Base-by-base conservation (phyloP, 2,797 vertebrate genomes). In the Sebastolobus alascanus region DNA sequence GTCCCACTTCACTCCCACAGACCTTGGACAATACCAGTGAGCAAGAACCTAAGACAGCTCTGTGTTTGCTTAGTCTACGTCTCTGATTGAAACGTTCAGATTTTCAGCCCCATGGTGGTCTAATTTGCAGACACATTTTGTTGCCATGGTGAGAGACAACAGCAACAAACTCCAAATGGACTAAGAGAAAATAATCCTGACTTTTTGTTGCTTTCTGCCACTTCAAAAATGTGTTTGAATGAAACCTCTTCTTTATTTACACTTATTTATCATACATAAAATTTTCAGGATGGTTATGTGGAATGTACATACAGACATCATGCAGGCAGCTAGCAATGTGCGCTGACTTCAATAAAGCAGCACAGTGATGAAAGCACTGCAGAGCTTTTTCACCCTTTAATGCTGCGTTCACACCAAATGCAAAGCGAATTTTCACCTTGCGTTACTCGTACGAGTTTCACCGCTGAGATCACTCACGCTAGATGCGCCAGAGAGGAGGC, bases 1-100 rank as follows among this genome's bases (percentile, higher is more conserved):
- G 4, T 59, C 37, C 29, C 22, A 72, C 25, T 27, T 83, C 18
- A 63, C 33, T 60, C 12, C 50, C 18, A 61, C 9, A 75, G n/a
- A 31, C 18, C 2, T 52, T 20, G 16, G 25, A 38, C 37, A 33
- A 56, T 46, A 11, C 16, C 11, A 56, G n/a, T 38, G 20, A 68
- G 11, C 2, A 64, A n/a, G 40, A 46, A 20, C 18, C 1, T 31
- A 6, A 73, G 6, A 7, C 52, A 13, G 31, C 9, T 43, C 18
- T 56, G 4, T 46, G 20, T 35, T 38, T 35, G 37, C 59, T 20
- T 66, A 61, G 14, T 52, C 5, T 35, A 3, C 12, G 38, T 59
- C 16, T 29, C 16, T 54, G n/a, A 29, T 8, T 27, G 7, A 54
- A 14, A 31, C 11, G 22, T 68, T 68, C n/a, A 52, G 2, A 59